Percentiles rank a stretch among this genome's conserved stretches.
phyloP scores from a whole-genome alignment of 2,888 invertebrate genomes.

The Stenchaetothrips biformis region DNA sequence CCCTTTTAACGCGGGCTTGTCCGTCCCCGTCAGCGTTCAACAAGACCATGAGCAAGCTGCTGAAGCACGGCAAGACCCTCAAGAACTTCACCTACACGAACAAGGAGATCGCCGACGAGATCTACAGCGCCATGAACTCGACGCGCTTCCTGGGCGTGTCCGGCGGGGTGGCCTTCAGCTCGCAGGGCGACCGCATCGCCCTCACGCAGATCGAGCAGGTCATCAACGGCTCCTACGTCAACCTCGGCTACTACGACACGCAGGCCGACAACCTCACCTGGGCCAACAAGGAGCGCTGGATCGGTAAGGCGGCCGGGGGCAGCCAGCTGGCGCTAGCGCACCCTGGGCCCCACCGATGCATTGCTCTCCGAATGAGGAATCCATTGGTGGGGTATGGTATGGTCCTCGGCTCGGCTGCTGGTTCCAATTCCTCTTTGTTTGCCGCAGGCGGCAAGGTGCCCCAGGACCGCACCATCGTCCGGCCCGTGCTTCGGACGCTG shows the following conservation, averaged over 20 bases:
- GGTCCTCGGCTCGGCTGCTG: too few relatives aligned
- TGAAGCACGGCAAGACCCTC: conserved; percentile 72
- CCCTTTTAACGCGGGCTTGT: neutral
- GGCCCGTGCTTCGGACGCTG: conserved; percentile 76
- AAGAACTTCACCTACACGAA: conserved; percentile 96
- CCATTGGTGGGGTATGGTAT: too few relatives aligned
- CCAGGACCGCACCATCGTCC: conserved; percentile 84
- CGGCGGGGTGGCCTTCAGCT: conserved; percentile 95
- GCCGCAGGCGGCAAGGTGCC: conserved; percentile 78
- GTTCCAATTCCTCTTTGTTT: too few relatives aligned
- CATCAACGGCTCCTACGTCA: conserved; percentile 87
- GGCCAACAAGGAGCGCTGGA: conserved; percentile 87
- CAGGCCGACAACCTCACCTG: conserved; percentile 93
- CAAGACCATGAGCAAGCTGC: conserved; percentile 87
- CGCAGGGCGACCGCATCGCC: conserved; percentile 97
- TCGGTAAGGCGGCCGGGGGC: conserved; percentile 65
- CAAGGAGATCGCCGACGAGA: conserved; percentile 88
- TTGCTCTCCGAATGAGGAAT: too few relatives aligned
- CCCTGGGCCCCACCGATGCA: too few relatives aligned
- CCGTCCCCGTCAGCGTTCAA: conserved; percentile 69
- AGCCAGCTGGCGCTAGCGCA: too few relatives aligned
- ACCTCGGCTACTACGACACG: conserved; percentile 93
- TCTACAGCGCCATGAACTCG: conserved; percentile 97
- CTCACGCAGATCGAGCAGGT: conserved; percentile 97
- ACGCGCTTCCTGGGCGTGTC: conserved; percentile 97